Base-by-base conservation (phyloP, 2,113 vertebrate genomes). In the Halichoerus grypus region DNA sequence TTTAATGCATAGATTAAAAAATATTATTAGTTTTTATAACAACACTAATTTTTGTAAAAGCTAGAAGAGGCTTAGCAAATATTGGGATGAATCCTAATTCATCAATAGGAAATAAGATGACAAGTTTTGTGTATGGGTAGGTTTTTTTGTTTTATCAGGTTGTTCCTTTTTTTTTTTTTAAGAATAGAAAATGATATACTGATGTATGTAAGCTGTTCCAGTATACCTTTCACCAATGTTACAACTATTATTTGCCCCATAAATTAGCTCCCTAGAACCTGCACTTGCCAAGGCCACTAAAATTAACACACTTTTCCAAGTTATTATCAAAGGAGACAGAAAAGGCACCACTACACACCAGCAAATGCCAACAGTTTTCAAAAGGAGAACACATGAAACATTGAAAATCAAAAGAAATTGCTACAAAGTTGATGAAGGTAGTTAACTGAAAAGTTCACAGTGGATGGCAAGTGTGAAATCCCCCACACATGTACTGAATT, bases 401-500 rank as follows among this genome's bases (percentile, higher is more conserved):
- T 4, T 71, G 18, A 22, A 36, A 72, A 33, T 11, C 13, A 57
- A 55, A 63, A 65, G 4, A 65, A 85, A 53, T 22, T 71, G 39
- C 31, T 7, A 33, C 57, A 55, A 22, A 80, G 1, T 63, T 55
- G 59, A 77, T 3, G 5, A 61, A 55, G 31, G 51, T 7, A 33
- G 3, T 22, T 22, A 67, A 76, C 10, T 69, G 15, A 33, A 67
- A 77, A 42, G 21, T 53, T 79, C 18, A 16, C 1, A 79, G 22
- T 26, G 19, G 33, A 79, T 61, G 2, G 2, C 4, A 55, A 10
- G 7, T 28, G 10, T 36, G 6, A 42, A 72, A 90, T 53, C 36
- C 15, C 11, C 11, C 16, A 10, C 3, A 51, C 2, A 0, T 22
- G 1, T 1, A 18, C 13, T 39, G 46, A 51, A 65, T 49, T 67